phyloP scores from a whole-genome alignment of 37 sponge, comb jelly and placozoan species.

The Tethya wilhelma region DNA sequence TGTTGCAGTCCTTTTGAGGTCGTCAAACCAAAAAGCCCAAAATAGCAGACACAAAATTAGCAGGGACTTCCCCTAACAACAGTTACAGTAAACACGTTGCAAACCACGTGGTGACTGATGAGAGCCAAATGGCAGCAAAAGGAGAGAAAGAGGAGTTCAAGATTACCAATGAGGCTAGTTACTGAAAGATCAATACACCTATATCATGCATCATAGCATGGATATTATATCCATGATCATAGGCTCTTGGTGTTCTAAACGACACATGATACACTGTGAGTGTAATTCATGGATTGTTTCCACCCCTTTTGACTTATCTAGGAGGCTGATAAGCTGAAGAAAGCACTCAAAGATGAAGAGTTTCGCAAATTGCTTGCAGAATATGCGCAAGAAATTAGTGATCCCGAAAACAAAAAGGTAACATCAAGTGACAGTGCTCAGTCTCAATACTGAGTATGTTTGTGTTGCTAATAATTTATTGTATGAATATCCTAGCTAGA shows the following conservation, averaged over 20 bases:
- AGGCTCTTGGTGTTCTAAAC: background rate
- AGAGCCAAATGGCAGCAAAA: background rate
- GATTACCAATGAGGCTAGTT: slow-evolving; percentile 4
- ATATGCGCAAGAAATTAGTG: slow-evolving; percentile 88
- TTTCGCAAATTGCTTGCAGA: slow-evolving; percentile 88
- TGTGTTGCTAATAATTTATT: background rate
- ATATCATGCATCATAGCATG: background rate
- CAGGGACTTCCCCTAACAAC: too few relatives aligned
- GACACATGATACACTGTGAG: too few relatives aligned
- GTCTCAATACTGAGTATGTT: background rate
- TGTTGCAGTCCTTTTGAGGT: too few relatives aligned
- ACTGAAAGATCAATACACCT: background rate
- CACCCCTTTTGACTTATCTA: slow-evolving; percentile 14
- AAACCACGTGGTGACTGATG: background rate
- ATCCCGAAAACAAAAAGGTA: slow-evolving; percentile 81
- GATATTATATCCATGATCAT: background rate
- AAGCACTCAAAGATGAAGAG: slow-evolving; percentile 87
- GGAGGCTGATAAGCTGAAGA: slow-evolving; percentile 65
- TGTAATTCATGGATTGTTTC: too few relatives aligned
- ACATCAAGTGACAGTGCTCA: background rate
- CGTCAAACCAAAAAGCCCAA: too few relatives aligned
- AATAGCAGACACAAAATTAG: too few relatives aligned
- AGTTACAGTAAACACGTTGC: background rate
- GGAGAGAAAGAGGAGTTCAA: slow-evolving; percentile 1
- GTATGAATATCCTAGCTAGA: background rate